phyloP scores from a whole-genome alignment of 2,888 invertebrate species.

The Odontocolon sp. region DNA sequence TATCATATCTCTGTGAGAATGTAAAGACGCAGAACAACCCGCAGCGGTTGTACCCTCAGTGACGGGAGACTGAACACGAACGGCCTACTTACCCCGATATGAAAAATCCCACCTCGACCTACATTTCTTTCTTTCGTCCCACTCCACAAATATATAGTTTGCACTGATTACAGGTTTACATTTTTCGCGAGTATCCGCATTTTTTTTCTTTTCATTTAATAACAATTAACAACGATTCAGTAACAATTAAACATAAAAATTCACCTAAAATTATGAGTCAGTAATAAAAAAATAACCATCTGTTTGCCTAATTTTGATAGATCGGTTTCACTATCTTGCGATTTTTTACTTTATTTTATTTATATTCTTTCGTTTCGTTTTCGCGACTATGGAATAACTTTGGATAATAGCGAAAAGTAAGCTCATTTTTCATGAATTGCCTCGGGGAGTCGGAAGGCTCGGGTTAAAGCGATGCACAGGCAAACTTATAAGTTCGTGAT shows the following conservation, averaged over 20 bases:
- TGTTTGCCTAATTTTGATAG: too few relatives aligned
- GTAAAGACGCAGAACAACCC: too few relatives aligned
- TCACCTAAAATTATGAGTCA: too few relatives aligned
- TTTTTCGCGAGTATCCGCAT: background rate
- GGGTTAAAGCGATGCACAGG: conserved; percentile 48
- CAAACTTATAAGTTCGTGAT: conserved; percentile 12
- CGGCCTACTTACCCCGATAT: conserved; percentile 25
- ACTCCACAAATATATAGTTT: background rate
- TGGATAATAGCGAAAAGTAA: background rate
- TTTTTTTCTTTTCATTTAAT: too few relatives aligned
- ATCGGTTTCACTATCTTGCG: too few relatives aligned
- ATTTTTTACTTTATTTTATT: too few relatives aligned
- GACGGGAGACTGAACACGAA: background rate
- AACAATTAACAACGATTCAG: too few relatives aligned
- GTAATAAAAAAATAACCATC: too few relatives aligned
- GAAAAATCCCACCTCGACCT: conserved; percentile 41
- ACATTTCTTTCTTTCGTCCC: conserved; percentile 2
- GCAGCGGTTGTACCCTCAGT: background rate
- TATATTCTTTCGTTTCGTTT: background rate
- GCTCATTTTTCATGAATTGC: conserved; percentile 8
- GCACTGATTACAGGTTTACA: background rate
- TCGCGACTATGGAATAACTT: background rate
- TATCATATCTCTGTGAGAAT: too few relatives aligned
- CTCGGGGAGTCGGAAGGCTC: conserved; percentile 8
- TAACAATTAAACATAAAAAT: too few relatives aligned